Percentiles rank a stretch among this genome's conserved stretches.
Conservation (phyloP, 2,888 invertebrate species). For the Drosophila anceps region DNA sequence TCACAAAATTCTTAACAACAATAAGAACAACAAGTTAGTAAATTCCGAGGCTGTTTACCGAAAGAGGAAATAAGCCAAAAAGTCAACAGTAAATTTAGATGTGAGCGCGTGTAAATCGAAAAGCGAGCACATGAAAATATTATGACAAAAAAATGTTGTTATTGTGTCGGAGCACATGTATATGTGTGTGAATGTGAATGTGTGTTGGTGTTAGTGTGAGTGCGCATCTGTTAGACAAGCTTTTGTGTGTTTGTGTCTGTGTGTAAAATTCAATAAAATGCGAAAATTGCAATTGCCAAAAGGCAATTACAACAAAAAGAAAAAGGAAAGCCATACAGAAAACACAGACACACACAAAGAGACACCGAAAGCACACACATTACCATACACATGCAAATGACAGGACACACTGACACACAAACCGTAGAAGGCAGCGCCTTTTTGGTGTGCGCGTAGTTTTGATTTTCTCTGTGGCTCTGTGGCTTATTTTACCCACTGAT, state of each 20-base stretch:
- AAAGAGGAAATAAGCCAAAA: slow-evolving; percentile 42
- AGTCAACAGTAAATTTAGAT: slow-evolving; percentile 44
- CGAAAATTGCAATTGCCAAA: slow-evolving; percentile 77
- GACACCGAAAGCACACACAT: slow-evolving; percentile 13
- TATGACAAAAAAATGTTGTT: slow-evolving; percentile 73
- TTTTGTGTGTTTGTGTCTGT: slow-evolving; percentile 38
- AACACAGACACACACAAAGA: slow-evolving; percentile 33
- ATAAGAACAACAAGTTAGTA: slow-evolving; percentile 18
- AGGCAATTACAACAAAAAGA: slow-evolving; percentile 66
- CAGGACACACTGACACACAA: slow-evolving; percentile 49
- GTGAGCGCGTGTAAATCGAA: slow-evolving; percentile 50
- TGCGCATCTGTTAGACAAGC: slow-evolving; percentile 64
- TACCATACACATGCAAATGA: slow-evolving; percentile 55
- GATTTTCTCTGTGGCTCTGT: slow-evolving; percentile 77
- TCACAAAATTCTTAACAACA: slow-evolving; percentile 52
- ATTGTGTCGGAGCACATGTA: slow-evolving; percentile 65
- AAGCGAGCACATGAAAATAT: slow-evolving; percentile 69
- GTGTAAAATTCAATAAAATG: slow-evolving; percentile 82
- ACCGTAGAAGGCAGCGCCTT: slow-evolving; percentile 57
- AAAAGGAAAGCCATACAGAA: slow-evolving; percentile 40
- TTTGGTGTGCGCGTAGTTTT: slow-evolving; percentile 79
- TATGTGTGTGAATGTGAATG: slow-evolving; percentile 24
- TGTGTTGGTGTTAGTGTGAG: slow-evolving; percentile 41
- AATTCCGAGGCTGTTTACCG: slow-evolving; percentile 42
- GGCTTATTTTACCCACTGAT: slow-evolving; percentile 73